Conservation (phyloP, 1,140 invertebrate species). For the Listronotus oregonensis region DNA sequence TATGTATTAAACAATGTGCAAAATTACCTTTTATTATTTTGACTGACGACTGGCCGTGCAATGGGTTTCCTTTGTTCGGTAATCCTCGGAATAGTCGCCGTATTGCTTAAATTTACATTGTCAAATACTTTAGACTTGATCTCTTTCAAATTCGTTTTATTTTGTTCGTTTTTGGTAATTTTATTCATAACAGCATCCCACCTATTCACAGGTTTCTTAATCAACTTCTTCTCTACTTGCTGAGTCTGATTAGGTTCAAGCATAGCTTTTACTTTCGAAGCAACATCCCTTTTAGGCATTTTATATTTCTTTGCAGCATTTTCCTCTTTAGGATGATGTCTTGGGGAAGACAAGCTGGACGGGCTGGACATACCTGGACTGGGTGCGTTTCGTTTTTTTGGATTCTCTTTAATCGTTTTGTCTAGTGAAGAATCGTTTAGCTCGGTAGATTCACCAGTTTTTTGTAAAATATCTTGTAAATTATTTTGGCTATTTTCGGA, state of each 20-base stretch:
- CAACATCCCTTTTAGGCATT: conserved; percentile 75
- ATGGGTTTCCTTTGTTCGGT: conserved; percentile 24
- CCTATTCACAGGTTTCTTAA: conserved; percentile 59
- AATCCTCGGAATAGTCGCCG: conserved; percentile 14
- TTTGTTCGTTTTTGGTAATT: conserved; percentile 72
- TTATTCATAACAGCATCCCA: conserved; percentile 84
- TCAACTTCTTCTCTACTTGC: conserved; percentile 42
- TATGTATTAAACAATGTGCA: neutral
- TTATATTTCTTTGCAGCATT: conserved; percentile 71
- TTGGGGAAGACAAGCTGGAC: conserved; percentile 43
- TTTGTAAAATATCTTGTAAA: conserved; percentile 36
- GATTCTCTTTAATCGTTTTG: conserved; percentile 39
- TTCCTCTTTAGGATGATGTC: conserved; percentile 58
- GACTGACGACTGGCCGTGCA: conserved; percentile 26
- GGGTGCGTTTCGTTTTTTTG: conserved; percentile 44
- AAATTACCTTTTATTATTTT: conserved; percentile 49
- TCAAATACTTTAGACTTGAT: conserved; percentile 76
- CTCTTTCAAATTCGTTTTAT: conserved; percentile 73
- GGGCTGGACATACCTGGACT: conserved; percentile 47
- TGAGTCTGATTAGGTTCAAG: conserved; percentile 56
- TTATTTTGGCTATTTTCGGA: conserved; percentile 56
- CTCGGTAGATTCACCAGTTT: neutral
- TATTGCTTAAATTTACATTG: conserved; percentile 38
- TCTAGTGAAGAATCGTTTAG: conserved; percentile 17
- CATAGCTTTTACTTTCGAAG: conserved; percentile 75